A percentile compares a stretch with the other conserved stretches of the same genome.
These are phyloP conservation scores for Hemistola chrysoprasaria DNA, from an alignment of 2,888 invertebrate species.

Conservation along the genomic window DNA sequence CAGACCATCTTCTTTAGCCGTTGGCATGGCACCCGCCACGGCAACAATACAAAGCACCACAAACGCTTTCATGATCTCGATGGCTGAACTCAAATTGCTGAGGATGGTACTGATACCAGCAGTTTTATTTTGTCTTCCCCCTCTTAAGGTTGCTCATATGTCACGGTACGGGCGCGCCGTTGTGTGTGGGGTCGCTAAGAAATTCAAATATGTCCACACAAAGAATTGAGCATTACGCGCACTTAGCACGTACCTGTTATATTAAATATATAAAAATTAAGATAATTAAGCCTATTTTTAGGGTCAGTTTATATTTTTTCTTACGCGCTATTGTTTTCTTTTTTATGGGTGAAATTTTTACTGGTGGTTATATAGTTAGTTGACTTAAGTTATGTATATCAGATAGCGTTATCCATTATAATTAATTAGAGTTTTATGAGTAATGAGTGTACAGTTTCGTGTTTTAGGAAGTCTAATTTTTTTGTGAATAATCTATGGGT, in stretches of 20 bases:
- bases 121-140: slow-evolving; percentile 75
- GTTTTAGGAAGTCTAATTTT: no score
- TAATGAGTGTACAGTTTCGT: no score
- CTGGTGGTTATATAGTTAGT: neutral
- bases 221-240: slow-evolving; percentile 40
- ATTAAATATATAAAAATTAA: slow-evolving; percentile 42
- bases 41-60: slow-evolving; percentile 60
- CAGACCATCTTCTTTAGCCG: slow-evolving; percentile 65
- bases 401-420: no score
- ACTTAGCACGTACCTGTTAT: slow-evolving; percentile 59
- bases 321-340: slow-evolving; percentile 25
- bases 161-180: slow-evolving; percentile 44
- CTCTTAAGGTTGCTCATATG: slow-evolving; percentile 62
- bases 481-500: no score
- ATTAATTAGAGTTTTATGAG: no score
- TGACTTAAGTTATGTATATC: neutral
- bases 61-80: slow-evolving; percentile 64
- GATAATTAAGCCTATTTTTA: slow-evolving; percentile 37
- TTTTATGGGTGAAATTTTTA: slow-evolving; percentile 15
- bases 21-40: slow-evolving; percentile 60
- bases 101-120: slow-evolving; percentile 53
- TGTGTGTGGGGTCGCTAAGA: slow-evolving; percentile 38
- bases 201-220: slow-evolving; percentile 46
- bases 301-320: slow-evolving; percentile 31
- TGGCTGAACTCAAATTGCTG: slow-evolving; percentile 69